These are phyloP conservation scores for Eublepharis macularius DNA, from an alignment of 2,113 vertebrate genomes.

Conservation along the genomic window DNA sequence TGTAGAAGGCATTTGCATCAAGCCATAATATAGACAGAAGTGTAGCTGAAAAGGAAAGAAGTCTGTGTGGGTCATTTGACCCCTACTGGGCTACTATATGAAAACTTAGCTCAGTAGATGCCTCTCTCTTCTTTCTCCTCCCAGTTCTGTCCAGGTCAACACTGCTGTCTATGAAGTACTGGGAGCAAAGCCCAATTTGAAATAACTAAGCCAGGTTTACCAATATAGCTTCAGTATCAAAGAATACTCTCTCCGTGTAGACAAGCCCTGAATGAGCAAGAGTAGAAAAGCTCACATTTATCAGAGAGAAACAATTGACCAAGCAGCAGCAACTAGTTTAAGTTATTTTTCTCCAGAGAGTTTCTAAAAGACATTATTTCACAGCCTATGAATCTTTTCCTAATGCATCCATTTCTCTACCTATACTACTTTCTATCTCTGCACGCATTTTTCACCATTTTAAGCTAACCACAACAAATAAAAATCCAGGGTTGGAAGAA, in stretches of 20 bases:
- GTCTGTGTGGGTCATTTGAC: not conserved
- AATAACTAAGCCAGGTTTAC: not conserved
- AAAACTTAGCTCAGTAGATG: no score
- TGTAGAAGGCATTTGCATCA: not conserved
- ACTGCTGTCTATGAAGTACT: not conserved
- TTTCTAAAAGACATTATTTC: accelerated
- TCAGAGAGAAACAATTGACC: not conserved
- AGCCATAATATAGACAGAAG: not conserved
- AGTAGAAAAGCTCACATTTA: not conserved
- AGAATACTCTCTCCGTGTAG: not conserved
- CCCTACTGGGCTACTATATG: no score
- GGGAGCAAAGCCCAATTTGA: not conserved
- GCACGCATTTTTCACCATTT: not conserved
- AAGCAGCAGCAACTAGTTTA: not conserved
- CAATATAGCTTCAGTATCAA: not conserved
- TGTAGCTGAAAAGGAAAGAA: not conserved
- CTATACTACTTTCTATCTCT: not conserved
- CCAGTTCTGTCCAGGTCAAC: not conserved
- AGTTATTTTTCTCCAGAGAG: not conserved
- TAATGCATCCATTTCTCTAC: conserved; percentile 17
- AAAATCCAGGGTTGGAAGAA: no score
- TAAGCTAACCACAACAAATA: not conserved
- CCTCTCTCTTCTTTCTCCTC: no score
- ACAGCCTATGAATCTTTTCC: not conserved
- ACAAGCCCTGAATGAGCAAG: not conserved